Percentiles rank a stretch among this genome's conserved stretches.
Conservation (phyloP, 2,888 invertebrate genomes). For the Anodontia alba region DNA sequence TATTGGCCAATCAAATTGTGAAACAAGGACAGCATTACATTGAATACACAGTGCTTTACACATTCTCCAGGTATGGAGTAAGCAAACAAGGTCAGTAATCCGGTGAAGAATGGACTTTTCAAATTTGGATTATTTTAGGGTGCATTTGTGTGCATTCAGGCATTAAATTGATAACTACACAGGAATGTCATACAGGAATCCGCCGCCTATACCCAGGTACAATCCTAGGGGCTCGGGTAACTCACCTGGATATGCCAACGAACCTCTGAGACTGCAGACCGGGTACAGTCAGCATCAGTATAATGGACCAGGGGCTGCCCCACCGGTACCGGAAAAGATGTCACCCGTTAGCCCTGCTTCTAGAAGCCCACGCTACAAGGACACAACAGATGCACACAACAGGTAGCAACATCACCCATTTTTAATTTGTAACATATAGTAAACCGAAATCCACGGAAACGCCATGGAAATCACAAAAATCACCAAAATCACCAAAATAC, state of each 20-base stretch:
- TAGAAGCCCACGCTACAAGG: slow-evolving; percentile 59
- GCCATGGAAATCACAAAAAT: no score
- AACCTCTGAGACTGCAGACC: slow-evolving; percentile 59
- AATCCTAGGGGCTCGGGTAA: slow-evolving; percentile 41
- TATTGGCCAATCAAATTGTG: slow-evolving; percentile 1
- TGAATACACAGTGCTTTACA: slow-evolving; percentile 1
- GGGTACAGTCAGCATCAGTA: slow-evolving; percentile 42
- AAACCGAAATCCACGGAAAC: no score
- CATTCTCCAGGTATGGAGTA: not conserved
- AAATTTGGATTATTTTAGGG: not conserved
- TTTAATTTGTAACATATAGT: no score
- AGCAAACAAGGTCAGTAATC: not conserved
- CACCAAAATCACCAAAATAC: no score
- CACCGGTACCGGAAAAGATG: slow-evolving; percentile 31
- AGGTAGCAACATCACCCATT: no score
- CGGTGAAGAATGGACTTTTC: not conserved
- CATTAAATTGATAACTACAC: not conserved
- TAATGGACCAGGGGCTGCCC: slow-evolving; percentile 38
- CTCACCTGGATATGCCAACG: slow-evolving; percentile 50
- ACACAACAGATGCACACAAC: slow-evolving; percentile 61
- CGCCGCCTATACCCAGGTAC: slow-evolving; percentile 57
- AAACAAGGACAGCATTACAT: not conserved
- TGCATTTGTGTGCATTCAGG: not conserved
- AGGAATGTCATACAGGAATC: slow-evolving; percentile 33
- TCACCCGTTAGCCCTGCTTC: slow-evolving; percentile 58